phyloP scores from a whole-genome alignment of 2,113 vertebrate genomes.

The Lampris megalopsis region DNA sequence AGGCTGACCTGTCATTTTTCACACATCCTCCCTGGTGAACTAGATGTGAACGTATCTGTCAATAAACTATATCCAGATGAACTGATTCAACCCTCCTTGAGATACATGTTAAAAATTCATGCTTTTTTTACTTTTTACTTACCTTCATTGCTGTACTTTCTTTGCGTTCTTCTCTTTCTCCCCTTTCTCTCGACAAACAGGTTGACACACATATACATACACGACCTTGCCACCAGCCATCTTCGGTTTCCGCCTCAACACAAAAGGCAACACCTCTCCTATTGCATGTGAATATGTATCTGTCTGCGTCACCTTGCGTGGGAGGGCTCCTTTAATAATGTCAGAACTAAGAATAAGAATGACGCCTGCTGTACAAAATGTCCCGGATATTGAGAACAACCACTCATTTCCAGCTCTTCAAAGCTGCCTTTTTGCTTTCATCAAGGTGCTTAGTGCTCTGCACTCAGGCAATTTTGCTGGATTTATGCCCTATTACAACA shows the following conservation, averaged over 20 bases:
- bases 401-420: slow-evolving; percentile 57
- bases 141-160: too few species aligned
- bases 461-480: slow-evolving; percentile 56
- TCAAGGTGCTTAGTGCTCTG: slow-evolving; percentile 61
- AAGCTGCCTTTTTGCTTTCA: slow-evolving; percentile 61
- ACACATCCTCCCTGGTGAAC: too few species aligned
- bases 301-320: slow-evolving; percentile 38
- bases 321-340: slow-evolving; percentile 53
- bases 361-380: slow-evolving; percentile 54
- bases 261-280: slow-evolving; percentile 47
- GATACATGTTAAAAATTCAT: too few species aligned
- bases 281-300: slow-evolving; percentile 24
- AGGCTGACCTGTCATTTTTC: too few species aligned
- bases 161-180: not conserved
- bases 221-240: not conserved
- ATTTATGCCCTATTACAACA: slow-evolving; percentile 68
- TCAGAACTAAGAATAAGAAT: slow-evolving; percentile 58
- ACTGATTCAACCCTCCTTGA: too few species aligned
- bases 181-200: not conserved
- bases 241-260: slow-evolving; percentile 42
- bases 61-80: too few species aligned
- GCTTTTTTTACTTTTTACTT: too few species aligned
- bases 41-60: too few species aligned
- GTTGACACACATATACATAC: not conserved
- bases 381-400: slow-evolving; percentile 60